Conservation (phyloP, 2,113 vertebrate genomes). For the Variabilichromis moorii region DNA sequence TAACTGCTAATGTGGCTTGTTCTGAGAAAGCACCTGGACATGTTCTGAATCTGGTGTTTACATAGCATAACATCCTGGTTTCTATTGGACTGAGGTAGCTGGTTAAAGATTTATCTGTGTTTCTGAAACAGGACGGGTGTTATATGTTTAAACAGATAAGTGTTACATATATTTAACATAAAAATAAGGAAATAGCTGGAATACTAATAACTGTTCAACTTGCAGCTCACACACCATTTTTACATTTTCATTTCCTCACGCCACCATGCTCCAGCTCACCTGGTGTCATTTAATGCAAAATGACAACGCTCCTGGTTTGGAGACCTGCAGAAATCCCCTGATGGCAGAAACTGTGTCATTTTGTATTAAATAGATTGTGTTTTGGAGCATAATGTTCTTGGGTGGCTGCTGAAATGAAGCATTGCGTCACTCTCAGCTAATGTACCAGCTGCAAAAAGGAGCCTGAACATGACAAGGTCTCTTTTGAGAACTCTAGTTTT, state of each 20-base stretch:
- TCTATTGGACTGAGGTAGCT: not conserved
- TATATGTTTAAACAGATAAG: not conserved
- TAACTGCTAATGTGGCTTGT: not conserved
- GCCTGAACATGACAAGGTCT: not conserved
- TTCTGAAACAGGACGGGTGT: not conserved
- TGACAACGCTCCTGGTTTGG: constrained; percentile 44
- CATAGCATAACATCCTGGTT: not conserved
- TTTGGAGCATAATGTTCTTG: constrained; percentile 58
- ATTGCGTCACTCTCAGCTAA: constrained; percentile 6
- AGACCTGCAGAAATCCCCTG: constrained; percentile 50
- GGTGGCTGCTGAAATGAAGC: constrained; percentile 22
- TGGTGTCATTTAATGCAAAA: constrained; percentile 41
- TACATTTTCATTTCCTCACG: constrained; percentile 6
- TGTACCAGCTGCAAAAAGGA: not conserved
- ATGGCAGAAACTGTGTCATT: constrained; percentile 45
- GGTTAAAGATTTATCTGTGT: not conserved
- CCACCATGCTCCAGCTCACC: constrained; percentile 32
- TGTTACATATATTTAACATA: not conserved
- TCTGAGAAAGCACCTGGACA: not conserved
- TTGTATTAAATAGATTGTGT: constrained; percentile 55
- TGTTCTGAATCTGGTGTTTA: not conserved
- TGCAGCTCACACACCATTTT: not conserved
- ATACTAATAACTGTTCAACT: not conserved
- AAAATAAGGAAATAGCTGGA: not conserved
- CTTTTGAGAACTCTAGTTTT: not conserved